Conservation (phyloP, 1,140 invertebrate genomes). For the Anastatus disparis region DNA sequence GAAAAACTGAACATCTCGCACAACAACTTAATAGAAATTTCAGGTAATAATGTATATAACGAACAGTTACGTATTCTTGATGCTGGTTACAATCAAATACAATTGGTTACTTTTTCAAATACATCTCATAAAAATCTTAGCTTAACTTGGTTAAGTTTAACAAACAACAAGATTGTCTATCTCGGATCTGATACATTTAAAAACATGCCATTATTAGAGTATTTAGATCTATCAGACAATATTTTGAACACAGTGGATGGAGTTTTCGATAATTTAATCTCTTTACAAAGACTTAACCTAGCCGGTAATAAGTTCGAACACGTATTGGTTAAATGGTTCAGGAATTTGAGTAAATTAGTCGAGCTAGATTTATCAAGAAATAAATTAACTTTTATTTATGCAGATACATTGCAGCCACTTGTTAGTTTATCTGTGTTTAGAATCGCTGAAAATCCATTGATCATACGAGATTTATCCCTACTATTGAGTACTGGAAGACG, state of each 20-base stretch:
- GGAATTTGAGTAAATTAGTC: slow-evolving; percentile 74
- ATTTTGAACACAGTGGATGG: slow-evolving; percentile 70
- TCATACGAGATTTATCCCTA: slow-evolving; percentile 72
- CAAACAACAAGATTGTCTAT: slow-evolving; percentile 67
- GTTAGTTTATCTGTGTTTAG: slow-evolving; percentile 80
- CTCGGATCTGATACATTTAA: slow-evolving; percentile 68
- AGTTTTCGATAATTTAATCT: slow-evolving; percentile 69
- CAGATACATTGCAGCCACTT: slow-evolving; percentile 78
- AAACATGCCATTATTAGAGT: slow-evolving; percentile 60
- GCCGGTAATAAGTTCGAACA: slow-evolving; percentile 75
- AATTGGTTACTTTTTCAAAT: slow-evolving; percentile 30
- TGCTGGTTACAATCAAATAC: slow-evolving; percentile 38
- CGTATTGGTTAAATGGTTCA: slow-evolving; percentile 71
- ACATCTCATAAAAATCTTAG: slow-evolving; percentile 30
- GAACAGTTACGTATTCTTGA: slow-evolving; percentile 17
- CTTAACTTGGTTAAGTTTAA: slow-evolving; percentile 68
- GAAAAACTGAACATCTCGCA: slow-evolving; percentile 71
- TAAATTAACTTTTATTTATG: slow-evolving; percentile 73
- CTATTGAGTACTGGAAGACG: slow-evolving; percentile 77
- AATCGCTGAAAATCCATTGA: slow-evolving; percentile 77
- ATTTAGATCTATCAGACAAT: slow-evolving; percentile 75
- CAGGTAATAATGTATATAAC: slow-evolving; percentile 24
- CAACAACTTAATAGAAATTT: slow-evolving; percentile 54
- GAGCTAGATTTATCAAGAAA: slow-evolving; percentile 86
- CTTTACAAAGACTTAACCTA: slow-evolving; percentile 77